Percentiles rank a stretch among this genome's conserved stretches.
These are phyloP conservation scores for Meda fulgida DNA, from an alignment of 2,797 vertebrate species.

Conservation along the genomic window DNA sequence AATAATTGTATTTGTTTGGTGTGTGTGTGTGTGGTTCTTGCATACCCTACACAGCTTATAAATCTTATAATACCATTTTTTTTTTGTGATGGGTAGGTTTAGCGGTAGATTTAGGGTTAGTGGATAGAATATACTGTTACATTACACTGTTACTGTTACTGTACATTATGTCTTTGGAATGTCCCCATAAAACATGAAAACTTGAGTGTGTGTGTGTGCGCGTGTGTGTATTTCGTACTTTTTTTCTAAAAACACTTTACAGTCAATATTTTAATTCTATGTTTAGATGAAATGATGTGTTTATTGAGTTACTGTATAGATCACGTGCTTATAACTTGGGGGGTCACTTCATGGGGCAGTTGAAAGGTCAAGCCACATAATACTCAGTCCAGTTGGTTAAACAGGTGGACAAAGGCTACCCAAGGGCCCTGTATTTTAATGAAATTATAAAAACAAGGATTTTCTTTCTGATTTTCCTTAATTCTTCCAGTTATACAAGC, in stretches of 20 bases:
- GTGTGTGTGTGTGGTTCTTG: neutral
- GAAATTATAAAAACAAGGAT: neutral
- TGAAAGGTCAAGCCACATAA: slow-evolving; percentile 60
- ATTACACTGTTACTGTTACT: no score
- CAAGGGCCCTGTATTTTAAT: slow-evolving; percentile 30
- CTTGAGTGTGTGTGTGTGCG: no score
- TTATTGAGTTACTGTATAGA: neutral
- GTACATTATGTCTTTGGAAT: neutral
- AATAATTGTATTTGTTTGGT: neutral
- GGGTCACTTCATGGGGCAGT: slow-evolving; percentile 59
- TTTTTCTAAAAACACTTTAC: neutral
- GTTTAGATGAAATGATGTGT: neutral
- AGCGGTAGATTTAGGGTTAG: neutral
- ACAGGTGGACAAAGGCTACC: slow-evolving; percentile 68
- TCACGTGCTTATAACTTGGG: slow-evolving; percentile 47
- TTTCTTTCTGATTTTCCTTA: neutral
- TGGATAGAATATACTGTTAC: neutral
- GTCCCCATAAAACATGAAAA: neutral
- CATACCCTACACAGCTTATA: neutral
- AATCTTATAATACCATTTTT: neutral
- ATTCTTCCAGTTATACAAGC: neutral
- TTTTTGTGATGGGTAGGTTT: neutral
- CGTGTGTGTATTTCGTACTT: neutral
- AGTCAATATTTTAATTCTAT: neutral
- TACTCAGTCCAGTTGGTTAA: slow-evolving; percentile 69